These are phyloP conservation scores for Rhineura floridana DNA, from an alignment of 2,113 vertebrate species.

Conservation along the genomic window DNA sequence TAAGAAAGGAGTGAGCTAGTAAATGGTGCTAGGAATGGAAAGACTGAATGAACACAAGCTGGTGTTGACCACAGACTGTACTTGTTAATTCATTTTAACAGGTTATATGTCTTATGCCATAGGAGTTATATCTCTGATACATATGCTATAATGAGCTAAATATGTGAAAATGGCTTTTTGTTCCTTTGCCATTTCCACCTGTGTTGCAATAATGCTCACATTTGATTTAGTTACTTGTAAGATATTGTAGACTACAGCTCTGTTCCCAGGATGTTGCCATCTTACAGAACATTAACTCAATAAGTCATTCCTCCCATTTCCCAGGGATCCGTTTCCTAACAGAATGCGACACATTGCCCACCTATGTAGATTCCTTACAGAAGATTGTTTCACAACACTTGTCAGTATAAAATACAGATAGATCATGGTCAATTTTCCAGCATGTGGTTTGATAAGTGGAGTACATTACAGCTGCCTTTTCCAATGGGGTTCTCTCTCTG, in stretches of 20 bases:
- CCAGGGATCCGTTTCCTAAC: neutral
- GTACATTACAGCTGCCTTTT: neutral
- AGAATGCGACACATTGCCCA: neutral
- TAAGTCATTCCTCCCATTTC: neutral
- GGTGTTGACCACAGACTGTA: neutral
- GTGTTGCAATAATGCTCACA: neutral
- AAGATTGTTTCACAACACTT: neutral
- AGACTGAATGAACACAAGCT: neutral
- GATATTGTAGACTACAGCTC: neutral
- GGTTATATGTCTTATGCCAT: conserved; percentile 3
- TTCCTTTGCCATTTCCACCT: conserved; percentile 12
- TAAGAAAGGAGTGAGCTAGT: neutral
- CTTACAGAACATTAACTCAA: neutral
- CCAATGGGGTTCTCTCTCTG: neutral
- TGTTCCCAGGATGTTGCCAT: neutral
- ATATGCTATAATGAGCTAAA: neutral
- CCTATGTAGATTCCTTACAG: neutral
- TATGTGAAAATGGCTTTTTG: conserved; percentile 1
- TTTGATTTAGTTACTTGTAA: neutral
- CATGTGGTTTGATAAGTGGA: neutral
- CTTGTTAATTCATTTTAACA: conserved; percentile 8
- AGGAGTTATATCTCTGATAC: conserved; percentile 15
- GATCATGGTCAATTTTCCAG: neutral
- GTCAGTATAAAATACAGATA: neutral
- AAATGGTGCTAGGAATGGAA: neutral